A percentile compares a stretch with the other conserved stretches of the same genome.
Evolutionary conservation across 2,113 vertebrate genomes (phyloP).

Genomic region (Argyrosomus japonicus): DNA sequence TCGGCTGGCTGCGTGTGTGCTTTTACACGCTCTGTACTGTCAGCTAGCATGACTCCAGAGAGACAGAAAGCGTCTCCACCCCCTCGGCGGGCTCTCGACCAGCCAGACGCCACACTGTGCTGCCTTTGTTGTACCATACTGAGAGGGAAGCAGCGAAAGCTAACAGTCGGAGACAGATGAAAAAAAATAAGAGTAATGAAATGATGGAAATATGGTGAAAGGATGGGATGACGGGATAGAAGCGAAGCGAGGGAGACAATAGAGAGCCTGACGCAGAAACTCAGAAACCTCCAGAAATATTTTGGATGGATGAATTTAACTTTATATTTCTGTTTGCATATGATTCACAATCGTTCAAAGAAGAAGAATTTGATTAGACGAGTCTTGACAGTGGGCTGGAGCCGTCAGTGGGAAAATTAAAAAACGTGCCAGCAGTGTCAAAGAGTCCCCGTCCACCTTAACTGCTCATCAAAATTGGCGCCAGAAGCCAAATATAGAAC

Average conservation of each 20-base stretch:
- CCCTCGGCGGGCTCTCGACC: slow-evolving; percentile 19
- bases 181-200: not conserved
- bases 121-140: slow-evolving; percentile 48
- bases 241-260: not conserved
- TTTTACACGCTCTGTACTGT: slow-evolving; percentile 42
- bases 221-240: not conserved
- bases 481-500: slow-evolving; percentile 37
- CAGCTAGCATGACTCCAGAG: slow-evolving; percentile 25
- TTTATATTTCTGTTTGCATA: not conserved
- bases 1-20: slow-evolving; percentile 12
- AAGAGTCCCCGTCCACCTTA: slow-evolving; percentile 33
- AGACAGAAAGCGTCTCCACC: slow-evolving; percentile 43
- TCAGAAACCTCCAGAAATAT: not conserved
- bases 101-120: slow-evolving; percentile 41
- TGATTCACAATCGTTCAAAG: not conserved
- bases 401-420: not conserved
- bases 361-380: not conserved
- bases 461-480: not conserved
- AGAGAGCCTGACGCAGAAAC: not conserved
- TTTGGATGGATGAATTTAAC: not conserved
- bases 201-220: slow-evolving; percentile 9
- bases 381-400: not conserved
- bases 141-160: slow-evolving; percentile 34
- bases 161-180: not conserved
- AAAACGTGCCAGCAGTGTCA: not conserved